Evolutionary conservation across 2,113 vertebrate species (phyloP).

Genomic region (Silurus asotus): DNA sequence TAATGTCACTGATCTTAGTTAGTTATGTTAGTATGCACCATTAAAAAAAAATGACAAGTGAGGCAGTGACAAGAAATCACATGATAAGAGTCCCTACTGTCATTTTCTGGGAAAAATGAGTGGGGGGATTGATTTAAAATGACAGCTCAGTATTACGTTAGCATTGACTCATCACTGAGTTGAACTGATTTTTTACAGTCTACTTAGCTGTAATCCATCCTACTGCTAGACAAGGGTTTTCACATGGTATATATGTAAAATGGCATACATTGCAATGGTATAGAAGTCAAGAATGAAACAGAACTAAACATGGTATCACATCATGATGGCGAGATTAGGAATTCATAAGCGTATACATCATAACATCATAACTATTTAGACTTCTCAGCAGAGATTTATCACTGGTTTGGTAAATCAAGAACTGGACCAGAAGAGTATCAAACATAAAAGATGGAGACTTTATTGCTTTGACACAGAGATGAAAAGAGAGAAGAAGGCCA

Average conservation of each 20-base stretch:
- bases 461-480: neutral
- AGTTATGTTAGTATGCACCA: neutral
- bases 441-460: too few species aligned
- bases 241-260: neutral
- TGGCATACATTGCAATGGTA: neutral
- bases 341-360: neutral
- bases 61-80: neutral
- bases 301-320: neutral
- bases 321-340: neutral
- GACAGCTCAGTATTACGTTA: neutral
- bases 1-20: neutral
- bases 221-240: neutral
- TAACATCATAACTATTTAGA: neutral
- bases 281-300: neutral
- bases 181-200: neutral
- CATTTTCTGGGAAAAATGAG: neutral
- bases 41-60: conserved; percentile 3
- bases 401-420: neutral
- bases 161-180: neutral
- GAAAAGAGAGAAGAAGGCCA: conserved; percentile 3
- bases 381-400: neutral
- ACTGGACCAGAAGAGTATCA: neutral
- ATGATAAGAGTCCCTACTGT: neutral
- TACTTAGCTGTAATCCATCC: neutral
- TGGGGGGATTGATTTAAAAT: neutral